Conservation (phyloP, 64 coral and sea anemone genomes). For the Trachythela sp. region DNA sequence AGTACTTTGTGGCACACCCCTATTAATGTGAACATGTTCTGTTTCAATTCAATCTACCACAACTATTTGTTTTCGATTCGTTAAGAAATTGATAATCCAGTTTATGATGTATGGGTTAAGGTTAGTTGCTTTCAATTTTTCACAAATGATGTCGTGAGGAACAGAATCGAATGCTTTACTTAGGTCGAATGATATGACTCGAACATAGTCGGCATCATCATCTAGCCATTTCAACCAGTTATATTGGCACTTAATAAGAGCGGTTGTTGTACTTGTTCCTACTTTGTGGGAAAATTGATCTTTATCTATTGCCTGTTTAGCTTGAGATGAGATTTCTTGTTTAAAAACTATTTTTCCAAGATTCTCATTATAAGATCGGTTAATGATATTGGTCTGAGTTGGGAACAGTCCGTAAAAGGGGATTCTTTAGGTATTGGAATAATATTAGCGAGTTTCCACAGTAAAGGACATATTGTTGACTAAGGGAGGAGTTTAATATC, state of each 20-base stretch:
- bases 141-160: not conserved
- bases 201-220: not conserved
- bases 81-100: not conserved
- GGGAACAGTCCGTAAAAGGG: not conserved
- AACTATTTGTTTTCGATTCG: not conserved
- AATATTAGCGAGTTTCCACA: not conserved
- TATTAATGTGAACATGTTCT: not conserved
- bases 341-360: conserved; percentile 1
- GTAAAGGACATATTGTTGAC: not conserved
- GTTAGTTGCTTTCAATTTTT: not conserved
- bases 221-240: not conserved
- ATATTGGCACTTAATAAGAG: not conserved
- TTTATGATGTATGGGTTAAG: too few species aligned
- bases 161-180: not conserved
- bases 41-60: not conserved
- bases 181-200: not conserved
- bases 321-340: not conserved
- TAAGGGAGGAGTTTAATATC: not conserved
- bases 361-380: conserved; percentile 4
- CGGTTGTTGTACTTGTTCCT: not conserved
- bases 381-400: too few species aligned
- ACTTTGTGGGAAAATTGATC: not conserved
- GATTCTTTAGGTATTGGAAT: not conserved
- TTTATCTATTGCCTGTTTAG: not conserved
- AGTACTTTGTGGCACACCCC: too few species aligned